Evolutionary conservation across 2,888 invertebrate genomes (phyloP), one percentile per base, ranked within the genome.

Genomic region (Chloroclystis v-ata): DNA sequence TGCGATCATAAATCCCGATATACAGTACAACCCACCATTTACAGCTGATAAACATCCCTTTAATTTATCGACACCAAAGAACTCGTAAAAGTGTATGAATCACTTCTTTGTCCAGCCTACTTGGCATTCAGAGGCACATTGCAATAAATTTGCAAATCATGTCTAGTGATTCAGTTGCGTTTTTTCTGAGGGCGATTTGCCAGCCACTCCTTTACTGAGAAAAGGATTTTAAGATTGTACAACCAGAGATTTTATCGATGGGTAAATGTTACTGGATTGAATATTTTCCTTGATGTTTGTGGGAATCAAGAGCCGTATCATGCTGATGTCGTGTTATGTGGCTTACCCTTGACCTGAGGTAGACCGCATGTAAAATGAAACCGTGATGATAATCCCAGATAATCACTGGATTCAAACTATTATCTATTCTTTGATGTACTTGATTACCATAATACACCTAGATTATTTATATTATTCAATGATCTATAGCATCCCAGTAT

Each of bases 111-210:
- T 54, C 59, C 60, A 63, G 63, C 69, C 75, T 72, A 72, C 67
- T 83, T 80, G 68, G 73, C 74, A 81, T 81, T 76, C 82, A 73
- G 63, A 59, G 63, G 70, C 71, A 65, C 65, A 69, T 68, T 64
- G 63, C 72, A 66, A 75, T 75, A 75, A 74, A 73, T 72, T 75
- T 66, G 78, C 81, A 79, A 81, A 76, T 82, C 82, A 79, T 72
- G 70, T 67, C 64, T 70, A 75, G 65, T 82, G 81, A 82, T 69
- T 80, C 80, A 80, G 72, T 60, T 63, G 63, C 60, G 65, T 67
- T 69, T 69, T 63, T 69, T 68, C 60, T 56, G 61, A 60, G 60
- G 56, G 60, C 60, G 61, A 65, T 68, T 67, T 65, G 64, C 66
- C 61, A 63, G 54, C 63, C 69, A 66, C 62, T 62, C 32, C 60